Evolutionary conservation across 2,888 invertebrate species (phyloP).

Genomic region (Lymantria monacha): DNA sequence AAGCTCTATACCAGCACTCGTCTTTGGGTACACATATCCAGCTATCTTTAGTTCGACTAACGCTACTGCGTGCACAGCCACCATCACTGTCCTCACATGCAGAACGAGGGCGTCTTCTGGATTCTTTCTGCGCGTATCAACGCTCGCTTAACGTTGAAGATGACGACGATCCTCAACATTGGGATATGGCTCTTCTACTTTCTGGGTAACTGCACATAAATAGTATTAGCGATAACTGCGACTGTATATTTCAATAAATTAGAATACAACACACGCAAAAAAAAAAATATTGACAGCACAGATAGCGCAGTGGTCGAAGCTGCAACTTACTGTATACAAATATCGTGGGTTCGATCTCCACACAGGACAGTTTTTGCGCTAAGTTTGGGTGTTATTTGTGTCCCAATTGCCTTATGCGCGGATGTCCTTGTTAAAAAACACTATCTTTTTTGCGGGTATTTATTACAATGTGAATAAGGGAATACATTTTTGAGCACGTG

Average conservation of each 20-base stretch:
- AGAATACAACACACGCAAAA: too few species aligned
- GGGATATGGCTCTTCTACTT: slow-evolving; percentile 90
- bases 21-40: slow-evolving; percentile 86
- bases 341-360: too few species aligned
- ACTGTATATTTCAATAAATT: slow-evolving; percentile 7
- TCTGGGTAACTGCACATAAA: slow-evolving; percentile 81
- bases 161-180: slow-evolving; percentile 87
- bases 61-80: slow-evolving; percentile 86
- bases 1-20: slow-evolving; percentile 90
- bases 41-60: slow-evolving; percentile 86
- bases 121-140: slow-evolving; percentile 89
- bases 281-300: too few species aligned
- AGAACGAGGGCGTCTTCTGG: slow-evolving; percentile 85
- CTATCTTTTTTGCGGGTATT: too few species aligned
- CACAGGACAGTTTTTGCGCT: too few species aligned
- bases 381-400: too few species aligned
- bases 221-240: slow-evolving; percentile 10
- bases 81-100: slow-evolving; percentile 82
- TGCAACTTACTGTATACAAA: too few species aligned
- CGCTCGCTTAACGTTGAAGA: slow-evolving; percentile 84
- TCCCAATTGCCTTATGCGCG: too few species aligned
- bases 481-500: too few species aligned
- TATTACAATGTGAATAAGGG: too few species aligned
- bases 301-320: too few species aligned
- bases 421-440: too few species aligned